phyloP scores from a whole-genome alignment of 2,888 invertebrate genomes.

The Drosophila aldrichi region DNA sequence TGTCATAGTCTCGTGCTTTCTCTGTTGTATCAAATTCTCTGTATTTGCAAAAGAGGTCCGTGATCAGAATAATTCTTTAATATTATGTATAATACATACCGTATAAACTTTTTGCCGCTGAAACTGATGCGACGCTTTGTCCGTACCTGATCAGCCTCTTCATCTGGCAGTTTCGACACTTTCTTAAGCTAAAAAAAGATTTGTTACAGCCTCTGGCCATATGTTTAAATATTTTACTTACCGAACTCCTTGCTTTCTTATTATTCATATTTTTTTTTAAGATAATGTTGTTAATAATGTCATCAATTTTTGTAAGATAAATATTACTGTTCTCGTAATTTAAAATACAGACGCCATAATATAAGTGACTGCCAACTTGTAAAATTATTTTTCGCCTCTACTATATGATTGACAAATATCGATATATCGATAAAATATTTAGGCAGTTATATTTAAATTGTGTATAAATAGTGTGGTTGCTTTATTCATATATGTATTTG shows the following conservation, averaged over 20 bases:
- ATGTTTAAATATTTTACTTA: conserved; percentile 20
- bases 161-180: conserved; percentile 11
- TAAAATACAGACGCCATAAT: conserved; percentile 46
- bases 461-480: not conserved
- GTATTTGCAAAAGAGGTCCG: not conserved
- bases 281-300: too few relatives aligned
- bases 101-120: conserved; percentile 65
- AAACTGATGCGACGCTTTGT: conserved; percentile 68
- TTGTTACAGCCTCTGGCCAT: not conserved
- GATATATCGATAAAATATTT: conserved; percentile 6
- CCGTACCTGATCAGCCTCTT: conserved; percentile 26
- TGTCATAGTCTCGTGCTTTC: conserved; percentile 51
- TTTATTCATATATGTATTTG: not conserved
- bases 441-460: conserved; percentile 17
- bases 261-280: conserved; percentile 41
- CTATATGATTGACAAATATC: conserved; percentile 10
- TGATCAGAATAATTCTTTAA: not conserved
- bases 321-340: conserved; percentile 16
- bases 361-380: conserved; percentile 27
- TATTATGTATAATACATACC: conserved; percentile 34
- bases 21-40: conserved; percentile 66
- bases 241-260: conserved; percentile 58
- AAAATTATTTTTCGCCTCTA: not conserved
- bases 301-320: not conserved
- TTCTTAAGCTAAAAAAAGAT: conserved; percentile 45